phyloP scores from a whole-genome alignment of 2,888 invertebrate species.

The Plebejus melissa region DNA sequence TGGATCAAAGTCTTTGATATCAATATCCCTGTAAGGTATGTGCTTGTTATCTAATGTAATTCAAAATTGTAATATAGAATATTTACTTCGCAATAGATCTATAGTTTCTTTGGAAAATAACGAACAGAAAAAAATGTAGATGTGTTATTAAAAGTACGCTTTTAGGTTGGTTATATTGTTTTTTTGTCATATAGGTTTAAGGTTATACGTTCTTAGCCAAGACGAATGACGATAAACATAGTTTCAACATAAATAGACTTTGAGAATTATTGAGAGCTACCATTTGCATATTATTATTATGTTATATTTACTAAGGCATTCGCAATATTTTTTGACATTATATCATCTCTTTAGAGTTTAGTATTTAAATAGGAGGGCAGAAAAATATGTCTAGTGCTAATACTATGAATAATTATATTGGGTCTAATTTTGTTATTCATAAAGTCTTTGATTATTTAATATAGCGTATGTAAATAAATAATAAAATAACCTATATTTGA shows the following conservation, averaged over 20 bases:
- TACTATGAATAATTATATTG: not conserved
- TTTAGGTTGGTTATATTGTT: too few species aligned
- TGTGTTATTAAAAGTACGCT: too few species aligned
- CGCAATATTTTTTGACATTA: not conserved
- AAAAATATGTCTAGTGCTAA: not conserved
- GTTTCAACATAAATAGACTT: not conserved
- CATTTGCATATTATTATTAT: not conserved
- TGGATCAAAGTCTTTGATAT: not conserved
- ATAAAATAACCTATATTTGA: not conserved
- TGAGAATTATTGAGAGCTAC: not conserved
- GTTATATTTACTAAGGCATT: not conserved
- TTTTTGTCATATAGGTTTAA: too few species aligned
- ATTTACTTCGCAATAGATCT: not conserved
- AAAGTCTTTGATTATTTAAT: not conserved
- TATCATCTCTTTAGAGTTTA: not conserved
- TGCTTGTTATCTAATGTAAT: constrained; percentile 15
- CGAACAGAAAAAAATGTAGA: too few species aligned
- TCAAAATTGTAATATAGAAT: not conserved
- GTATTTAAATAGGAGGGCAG: not conserved
- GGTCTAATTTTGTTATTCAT: not conserved
- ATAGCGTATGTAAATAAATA: not conserved
- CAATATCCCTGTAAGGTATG: not conserved
- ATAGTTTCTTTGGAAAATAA: too few species aligned
- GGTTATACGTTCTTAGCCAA: not conserved
- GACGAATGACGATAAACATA: not conserved